Conservation (phyloP, 2,888 invertebrate genomes). For the Mesorhabditis sp. region DNA sequence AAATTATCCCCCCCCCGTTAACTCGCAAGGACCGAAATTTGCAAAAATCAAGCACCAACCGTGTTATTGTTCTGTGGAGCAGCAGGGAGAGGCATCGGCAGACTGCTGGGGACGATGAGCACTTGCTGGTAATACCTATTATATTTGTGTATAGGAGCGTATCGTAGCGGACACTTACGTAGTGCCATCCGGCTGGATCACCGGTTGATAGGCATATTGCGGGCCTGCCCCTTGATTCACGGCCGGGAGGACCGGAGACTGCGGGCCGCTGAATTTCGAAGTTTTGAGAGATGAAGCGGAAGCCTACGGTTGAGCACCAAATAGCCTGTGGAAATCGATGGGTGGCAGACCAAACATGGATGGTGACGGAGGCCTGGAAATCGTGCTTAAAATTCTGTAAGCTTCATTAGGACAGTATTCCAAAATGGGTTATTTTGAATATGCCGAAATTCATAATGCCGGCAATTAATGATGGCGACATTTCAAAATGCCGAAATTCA, state of each 20-base stretch:
- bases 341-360: neutral
- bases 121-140: neutral
- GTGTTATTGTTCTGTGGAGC: neutral
- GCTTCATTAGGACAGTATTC: no score
- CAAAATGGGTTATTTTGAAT: no score
- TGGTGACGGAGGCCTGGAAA: no score
- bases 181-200: neutral
- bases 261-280: no score
- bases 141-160: neutral
- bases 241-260: neutral
- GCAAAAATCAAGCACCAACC: neutral
- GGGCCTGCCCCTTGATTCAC: neutral
- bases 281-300: neutral
- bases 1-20: no score
- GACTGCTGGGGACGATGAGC: constrained; percentile 3
- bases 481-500: no score
- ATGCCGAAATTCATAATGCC: no score
- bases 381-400: no score
- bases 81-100: neutral
- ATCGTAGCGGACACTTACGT: neutral
- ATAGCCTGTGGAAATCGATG: neutral
- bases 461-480: no score
- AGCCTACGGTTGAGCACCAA: neutral
- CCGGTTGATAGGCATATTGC: neutral
- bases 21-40: neutral